Base-by-base conservation (phyloP, 2,113 vertebrate genomes). In the Falco punctatus region DNA sequence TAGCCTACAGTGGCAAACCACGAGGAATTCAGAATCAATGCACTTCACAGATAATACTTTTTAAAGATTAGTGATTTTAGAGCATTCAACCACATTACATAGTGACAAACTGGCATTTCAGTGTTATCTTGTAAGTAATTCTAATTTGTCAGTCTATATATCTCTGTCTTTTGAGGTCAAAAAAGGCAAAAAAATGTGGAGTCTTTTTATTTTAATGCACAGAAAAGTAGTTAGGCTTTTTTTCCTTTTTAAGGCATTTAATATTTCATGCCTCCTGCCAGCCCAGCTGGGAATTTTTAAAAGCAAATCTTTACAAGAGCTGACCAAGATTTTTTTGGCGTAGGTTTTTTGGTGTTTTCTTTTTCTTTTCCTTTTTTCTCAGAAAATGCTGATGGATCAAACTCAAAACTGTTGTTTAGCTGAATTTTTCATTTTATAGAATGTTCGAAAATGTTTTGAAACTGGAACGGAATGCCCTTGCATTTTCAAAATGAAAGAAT, bases 171-270 rank as follows among this genome's bases (percentile, higher is more conserved):
- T 90, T 80, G 42, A 88, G 48, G 61, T 65, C 82, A 67, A 44
- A 44, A 93, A 81, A 67, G 15, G 24, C 3, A 86, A 87, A 81
- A 72, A 69, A 74, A 74, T 19, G 2, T 1, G 4, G 17, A 4
- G 3, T 75, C 46, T 67, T 61, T 71, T 64, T 6, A 57, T 61
- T 64, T 24, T 42, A 72, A 85, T 48, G 24, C 35, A 54, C 16
- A 65, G 48, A 69, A 84, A 79, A 65, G 44, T 61, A 79, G 64
- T 88, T 87, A 69, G 35, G 26, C 44, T 72, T 93, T 54, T 54
- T 93, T 93, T 93, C 54, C 51, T 82, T 90, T 54, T 65, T n/a
- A 87, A 91, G 82, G 26, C 44, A 79, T 87, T 84, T 77, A 94
- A 79, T 95, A 91, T 85, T 95, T 96, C 66, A 89, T 81, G 52